Percentiles rank a stretch among this genome's conserved stretches.
Conservation (phyloP, 1,140 invertebrate species). For the Campoletis sonorensis region DNA sequence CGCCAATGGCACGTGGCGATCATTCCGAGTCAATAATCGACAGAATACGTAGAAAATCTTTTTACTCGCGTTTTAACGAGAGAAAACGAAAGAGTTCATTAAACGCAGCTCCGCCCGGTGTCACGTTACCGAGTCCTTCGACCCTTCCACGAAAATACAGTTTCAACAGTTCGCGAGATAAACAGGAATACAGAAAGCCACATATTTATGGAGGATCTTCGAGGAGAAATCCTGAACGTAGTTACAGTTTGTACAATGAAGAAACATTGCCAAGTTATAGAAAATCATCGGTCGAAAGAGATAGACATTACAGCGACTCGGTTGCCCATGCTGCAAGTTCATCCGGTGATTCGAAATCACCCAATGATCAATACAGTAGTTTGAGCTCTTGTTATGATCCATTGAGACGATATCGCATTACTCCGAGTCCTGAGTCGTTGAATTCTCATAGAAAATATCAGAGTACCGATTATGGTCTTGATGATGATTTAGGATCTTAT, state of each 20-base stretch:
- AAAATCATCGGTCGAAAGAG: constrained; percentile 67
- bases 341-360: constrained; percentile 59
- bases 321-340: constrained; percentile 59
- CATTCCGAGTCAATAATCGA: constrained; percentile 86
- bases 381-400: constrained; percentile 66
- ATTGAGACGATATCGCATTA: constrained; percentile 62
- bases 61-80: constrained; percentile 91
- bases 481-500: constrained; percentile 56
- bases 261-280: constrained; percentile 52
- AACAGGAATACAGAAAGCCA: constrained; percentile 53
- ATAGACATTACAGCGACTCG: constrained; percentile 57
- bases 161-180: constrained; percentile 59
- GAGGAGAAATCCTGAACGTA: constrained; percentile 59
- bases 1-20: constrained; percentile 65
- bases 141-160: constrained; percentile 71
- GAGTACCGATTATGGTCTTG: constrained; percentile 60
- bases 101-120: constrained; percentile 62
- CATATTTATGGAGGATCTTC: constrained; percentile 44
- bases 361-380: constrained; percentile 56
- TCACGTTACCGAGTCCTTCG: constrained; percentile 58
- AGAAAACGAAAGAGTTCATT: constrained; percentile 79
- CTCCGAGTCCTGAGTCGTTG: constrained; percentile 62
- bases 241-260: constrained; percentile 65
- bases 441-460: constrained; percentile 62
- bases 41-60: constrained; percentile 90